These are phyloP conservation scores for Thysanoteuthis rhombus DNA, from an alignment of 2,888 invertebrate species.

Conservation along the genomic window DNA sequence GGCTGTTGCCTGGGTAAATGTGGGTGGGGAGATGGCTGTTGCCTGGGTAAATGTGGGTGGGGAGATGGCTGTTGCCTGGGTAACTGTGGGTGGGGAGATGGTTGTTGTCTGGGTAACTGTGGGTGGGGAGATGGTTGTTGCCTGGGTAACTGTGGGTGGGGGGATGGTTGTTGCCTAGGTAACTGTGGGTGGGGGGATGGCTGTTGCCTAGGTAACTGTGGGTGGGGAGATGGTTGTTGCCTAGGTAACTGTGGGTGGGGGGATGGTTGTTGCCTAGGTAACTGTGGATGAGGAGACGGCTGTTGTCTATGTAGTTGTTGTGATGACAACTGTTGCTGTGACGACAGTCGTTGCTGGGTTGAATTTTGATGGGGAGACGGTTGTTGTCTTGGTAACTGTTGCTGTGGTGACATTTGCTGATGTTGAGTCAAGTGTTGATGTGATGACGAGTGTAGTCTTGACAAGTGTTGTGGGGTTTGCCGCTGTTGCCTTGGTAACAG, in stretches of 20 bases:
- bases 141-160: not conserved
- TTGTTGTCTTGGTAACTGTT: slow-evolving; percentile 15
- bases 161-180: not conserved
- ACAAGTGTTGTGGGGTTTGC: not conserved
- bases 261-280: not conserved
- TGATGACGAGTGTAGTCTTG: not conserved
- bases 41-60: not conserved
- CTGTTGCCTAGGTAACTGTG: not conserved
- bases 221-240: not conserved
- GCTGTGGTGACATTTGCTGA: not conserved
- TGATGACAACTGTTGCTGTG: not conserved
- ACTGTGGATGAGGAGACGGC: not conserved
- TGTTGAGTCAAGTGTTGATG: not conserved
- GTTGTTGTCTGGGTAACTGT: not conserved
- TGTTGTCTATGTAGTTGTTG: no score
- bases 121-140: not conserved
- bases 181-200: not conserved
- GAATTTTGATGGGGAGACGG: not conserved
- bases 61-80: not conserved
- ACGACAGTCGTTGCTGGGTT: not conserved
- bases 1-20: not conserved
- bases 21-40: not conserved
- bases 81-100: not conserved
- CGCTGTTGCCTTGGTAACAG: not conserved
- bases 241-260: not conserved